Percentiles rank a stretch among this genome's conserved stretches.
These are phyloP conservation scores for Boleophthalmus pectinirostris DNA, from an alignment of 2,113 vertebrate genomes.

Conservation along the genomic window DNA sequence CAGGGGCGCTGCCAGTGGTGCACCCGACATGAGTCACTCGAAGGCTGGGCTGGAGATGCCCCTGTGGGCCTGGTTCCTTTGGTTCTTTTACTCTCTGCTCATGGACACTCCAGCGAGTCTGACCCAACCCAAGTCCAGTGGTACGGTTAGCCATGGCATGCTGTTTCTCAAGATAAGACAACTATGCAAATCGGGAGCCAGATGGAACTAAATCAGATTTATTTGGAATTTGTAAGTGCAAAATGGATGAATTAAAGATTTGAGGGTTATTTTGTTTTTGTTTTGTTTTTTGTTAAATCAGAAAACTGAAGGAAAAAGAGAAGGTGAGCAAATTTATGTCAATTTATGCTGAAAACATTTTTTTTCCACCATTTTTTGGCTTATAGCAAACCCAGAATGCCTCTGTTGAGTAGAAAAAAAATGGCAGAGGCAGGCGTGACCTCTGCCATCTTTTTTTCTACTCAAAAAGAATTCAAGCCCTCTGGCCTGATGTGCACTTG, in stretches of 20 bases:
- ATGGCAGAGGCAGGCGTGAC: no score
- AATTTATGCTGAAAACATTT: no score
- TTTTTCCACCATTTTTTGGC: no score
- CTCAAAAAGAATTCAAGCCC: no score
- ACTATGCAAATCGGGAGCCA: not conserved
- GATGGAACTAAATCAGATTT: not conserved
- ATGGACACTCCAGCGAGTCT: slow-evolving; percentile 41
- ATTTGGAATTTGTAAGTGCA: not conserved
- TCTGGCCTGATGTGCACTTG: no score
- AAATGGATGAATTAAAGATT: not conserved
- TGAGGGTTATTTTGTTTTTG: no score
- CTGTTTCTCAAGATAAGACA: not conserved
- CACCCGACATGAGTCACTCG: slow-evolving; percentile 63
- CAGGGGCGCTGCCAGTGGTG: slow-evolving; percentile 39
- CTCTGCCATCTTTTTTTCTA: no score
- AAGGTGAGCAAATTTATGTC: no score
- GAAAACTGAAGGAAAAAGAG: no score
- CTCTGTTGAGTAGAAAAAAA: no score
- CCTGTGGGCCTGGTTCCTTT: slow-evolving; percentile 25
- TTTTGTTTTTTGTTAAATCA: no score
- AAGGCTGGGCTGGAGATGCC: slow-evolving; percentile 37
- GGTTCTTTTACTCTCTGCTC: slow-evolving; percentile 41
- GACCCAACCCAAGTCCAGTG: slow-evolving; percentile 28
- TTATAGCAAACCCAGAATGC: no score
- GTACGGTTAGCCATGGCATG: not conserved